Conservation (phyloP, 2,113 vertebrate species). For the Ailuropoda melanoleuca region DNA sequence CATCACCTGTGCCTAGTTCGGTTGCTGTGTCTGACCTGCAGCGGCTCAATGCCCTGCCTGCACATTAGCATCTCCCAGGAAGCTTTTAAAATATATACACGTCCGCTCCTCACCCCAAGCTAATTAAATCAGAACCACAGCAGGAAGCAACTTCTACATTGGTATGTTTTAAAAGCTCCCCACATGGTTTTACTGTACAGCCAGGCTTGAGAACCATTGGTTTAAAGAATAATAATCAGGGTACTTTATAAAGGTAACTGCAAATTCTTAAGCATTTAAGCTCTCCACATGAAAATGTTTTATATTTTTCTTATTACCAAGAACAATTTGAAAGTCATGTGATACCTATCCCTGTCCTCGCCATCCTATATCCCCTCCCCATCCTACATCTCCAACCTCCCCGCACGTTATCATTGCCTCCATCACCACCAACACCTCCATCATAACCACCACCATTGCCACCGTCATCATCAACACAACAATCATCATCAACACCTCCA, state of each 20-base stretch:
- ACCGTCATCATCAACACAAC: rapidly evolving
- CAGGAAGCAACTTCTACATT: not conserved
- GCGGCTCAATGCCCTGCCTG: not conserved
- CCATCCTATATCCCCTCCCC: not conserved
- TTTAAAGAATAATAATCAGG: not conserved
- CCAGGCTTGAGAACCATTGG: not conserved
- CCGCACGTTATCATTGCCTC: not conserved
- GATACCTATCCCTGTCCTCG: not conserved
- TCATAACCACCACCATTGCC: rapidly evolving
- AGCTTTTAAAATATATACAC: not conserved
- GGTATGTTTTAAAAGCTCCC: not conserved
- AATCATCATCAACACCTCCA: rapidly evolving
- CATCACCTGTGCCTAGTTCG: rapidly evolving
- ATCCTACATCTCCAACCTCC: not conserved
- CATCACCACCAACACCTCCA: no score
- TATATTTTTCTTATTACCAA: not conserved
- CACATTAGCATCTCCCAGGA: not conserved
- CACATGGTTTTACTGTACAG: not conserved
- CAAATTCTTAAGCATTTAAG: not conserved
- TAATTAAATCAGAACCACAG: not conserved
- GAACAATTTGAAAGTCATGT: not conserved
- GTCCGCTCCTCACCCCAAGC: not conserved
- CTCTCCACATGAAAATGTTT: not conserved
- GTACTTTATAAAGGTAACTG: not conserved
- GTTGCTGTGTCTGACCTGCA: not conserved